phyloP scores from a whole-genome alignment of 2,113 vertebrate genomes.

The Dendrocopos noguchii region DNA sequence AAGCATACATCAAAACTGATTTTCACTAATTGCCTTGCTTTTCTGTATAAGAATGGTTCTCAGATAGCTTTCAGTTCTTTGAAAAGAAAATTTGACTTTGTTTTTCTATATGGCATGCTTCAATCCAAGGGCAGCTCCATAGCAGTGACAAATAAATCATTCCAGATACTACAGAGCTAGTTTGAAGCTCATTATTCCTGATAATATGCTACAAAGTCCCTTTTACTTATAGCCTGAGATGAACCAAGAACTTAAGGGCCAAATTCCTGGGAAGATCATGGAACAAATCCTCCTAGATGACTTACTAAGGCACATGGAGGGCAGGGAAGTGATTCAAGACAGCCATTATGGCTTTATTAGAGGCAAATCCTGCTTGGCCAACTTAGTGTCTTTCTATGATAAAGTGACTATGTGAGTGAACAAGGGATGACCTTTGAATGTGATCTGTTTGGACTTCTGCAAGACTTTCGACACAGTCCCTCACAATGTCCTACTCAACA shows the following conservation, averaged over 20 bases:
- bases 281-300: no score
- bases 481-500: no score
- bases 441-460: no score
- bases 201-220: background rate
- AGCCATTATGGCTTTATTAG: no score
- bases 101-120: background rate
- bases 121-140: background rate
- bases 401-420: no score
- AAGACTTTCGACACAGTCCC: no score
- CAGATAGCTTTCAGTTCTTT: background rate
- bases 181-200: background rate
- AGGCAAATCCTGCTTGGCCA: no score
- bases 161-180: background rate
- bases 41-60: background rate
- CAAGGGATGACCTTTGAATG: no score
- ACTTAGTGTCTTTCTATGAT: no score
- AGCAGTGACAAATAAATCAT: background rate
- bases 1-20: background rate
- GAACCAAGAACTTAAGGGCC: background rate
- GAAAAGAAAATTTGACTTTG: background rate
- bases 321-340: no score
- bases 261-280: no score
- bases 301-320: no score
- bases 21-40: background rate
- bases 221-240: background rate